A percentile compares a stretch with the other conserved stretches of the same genome.
Evolutionary conservation across 2,888 invertebrate genomes (phyloP).

Genomic region (Cotesia congregata): DNA sequence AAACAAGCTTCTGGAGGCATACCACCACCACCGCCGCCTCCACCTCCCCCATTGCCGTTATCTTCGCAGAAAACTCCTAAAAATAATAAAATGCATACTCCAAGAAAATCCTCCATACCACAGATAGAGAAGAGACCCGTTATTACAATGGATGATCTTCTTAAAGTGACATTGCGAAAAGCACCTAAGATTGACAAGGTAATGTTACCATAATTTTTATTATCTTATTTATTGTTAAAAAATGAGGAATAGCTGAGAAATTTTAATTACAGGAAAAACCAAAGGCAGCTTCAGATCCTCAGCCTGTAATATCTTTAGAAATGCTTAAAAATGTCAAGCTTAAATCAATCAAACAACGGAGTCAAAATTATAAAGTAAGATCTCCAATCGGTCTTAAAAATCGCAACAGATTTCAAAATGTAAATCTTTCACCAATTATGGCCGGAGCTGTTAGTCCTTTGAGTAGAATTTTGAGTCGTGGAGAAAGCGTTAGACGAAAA

Average conservation of each 20-base stretch:
- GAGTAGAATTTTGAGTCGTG: constrained; percentile 55
- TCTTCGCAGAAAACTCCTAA: constrained; percentile 52
- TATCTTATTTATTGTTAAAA: constrained; percentile 5
- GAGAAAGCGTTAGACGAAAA: constrained; percentile 52
- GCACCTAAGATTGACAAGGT: constrained; percentile 60
- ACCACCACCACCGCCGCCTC: constrained; percentile 50
- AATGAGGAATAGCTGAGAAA: neutral
- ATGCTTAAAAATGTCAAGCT: constrained; percentile 67
- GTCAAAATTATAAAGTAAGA: constrained; percentile 50
- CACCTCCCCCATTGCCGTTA: constrained; percentile 47
- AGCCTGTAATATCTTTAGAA: constrained; percentile 64
- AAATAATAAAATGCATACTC: constrained; percentile 47
- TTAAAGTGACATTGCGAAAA: constrained; percentile 65
- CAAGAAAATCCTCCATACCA: constrained; percentile 58
- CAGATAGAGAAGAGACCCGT: constrained; percentile 53
- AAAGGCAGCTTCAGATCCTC: constrained; percentile 51
- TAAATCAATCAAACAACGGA: constrained; percentile 59
- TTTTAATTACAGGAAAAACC: constrained; percentile 53
- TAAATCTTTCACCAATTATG: constrained; percentile 57
- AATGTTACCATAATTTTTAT: neutral
- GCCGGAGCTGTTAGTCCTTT: constrained; percentile 53
- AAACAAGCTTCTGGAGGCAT: constrained; percentile 8
- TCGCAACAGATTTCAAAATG: constrained; percentile 40
- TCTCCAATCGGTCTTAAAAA: constrained; percentile 56
- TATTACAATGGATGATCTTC: constrained; percentile 67